phyloP scores from a whole-genome alignment of 1,140 invertebrate genomes.

The Drosophila trapezifrons region DNA sequence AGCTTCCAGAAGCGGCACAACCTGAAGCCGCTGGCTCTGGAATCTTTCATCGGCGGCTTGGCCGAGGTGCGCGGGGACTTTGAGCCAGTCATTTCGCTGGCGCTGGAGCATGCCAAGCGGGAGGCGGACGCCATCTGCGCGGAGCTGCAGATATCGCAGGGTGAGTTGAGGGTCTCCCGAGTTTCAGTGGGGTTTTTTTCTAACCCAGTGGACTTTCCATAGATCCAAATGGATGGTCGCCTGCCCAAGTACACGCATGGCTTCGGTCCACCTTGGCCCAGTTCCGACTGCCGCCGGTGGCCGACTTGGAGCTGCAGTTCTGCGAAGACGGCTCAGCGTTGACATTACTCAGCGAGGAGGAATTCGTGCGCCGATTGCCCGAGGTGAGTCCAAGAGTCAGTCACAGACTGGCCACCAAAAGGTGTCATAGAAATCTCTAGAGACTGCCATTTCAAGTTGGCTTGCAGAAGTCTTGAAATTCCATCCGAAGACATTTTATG shows the following conservation, averaged over 20 bases:
- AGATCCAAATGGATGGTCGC: slow-evolving; percentile 95
- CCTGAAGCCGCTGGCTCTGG: slow-evolving; percentile 89
- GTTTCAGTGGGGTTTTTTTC: neutral
- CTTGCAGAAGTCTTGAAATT: slow-evolving; percentile 19
- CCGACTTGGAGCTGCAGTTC: slow-evolving; percentile 89
- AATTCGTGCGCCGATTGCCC: slow-evolving; percentile 92
- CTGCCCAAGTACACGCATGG: slow-evolving; percentile 93
- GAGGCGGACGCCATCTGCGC: slow-evolving; percentile 93
- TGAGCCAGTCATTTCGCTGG: slow-evolving; percentile 92
- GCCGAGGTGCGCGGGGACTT: slow-evolving; percentile 87
- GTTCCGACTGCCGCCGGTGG: slow-evolving; percentile 89
- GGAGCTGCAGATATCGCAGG: slow-evolving; percentile 92
- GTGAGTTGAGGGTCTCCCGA: slow-evolving; percentile 85
- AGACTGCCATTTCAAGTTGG: slow-evolving; percentile 8
- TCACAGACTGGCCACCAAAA: slow-evolving; percentile 2
- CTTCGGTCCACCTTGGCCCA: slow-evolving; percentile 92
- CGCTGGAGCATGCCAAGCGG: slow-evolving; percentile 93
- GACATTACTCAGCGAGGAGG: slow-evolving; percentile 91
- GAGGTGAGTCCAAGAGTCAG: slow-evolving; percentile 86
- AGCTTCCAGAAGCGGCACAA: slow-evolving; percentile 93
- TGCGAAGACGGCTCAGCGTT: slow-evolving; percentile 89
- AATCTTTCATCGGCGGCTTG: slow-evolving; percentile 85
- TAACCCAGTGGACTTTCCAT: slow-evolving; percentile 43
- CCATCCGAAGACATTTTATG: neutral
- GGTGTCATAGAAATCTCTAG: slow-evolving; percentile 27